Conservation (phyloP, 2,888 invertebrate species). For the Thalpophila matura region DNA sequence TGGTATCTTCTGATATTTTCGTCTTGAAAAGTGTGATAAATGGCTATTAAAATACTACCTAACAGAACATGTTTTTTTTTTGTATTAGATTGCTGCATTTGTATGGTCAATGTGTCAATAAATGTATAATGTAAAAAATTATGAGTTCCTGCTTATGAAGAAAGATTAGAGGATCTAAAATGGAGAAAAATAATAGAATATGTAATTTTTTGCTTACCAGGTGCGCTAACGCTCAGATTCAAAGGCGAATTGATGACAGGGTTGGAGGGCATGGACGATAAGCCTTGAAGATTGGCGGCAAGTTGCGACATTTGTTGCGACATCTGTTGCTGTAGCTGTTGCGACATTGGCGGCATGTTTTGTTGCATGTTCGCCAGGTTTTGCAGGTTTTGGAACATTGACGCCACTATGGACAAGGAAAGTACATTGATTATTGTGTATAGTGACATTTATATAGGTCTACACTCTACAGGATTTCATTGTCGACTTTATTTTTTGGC, state of each 20-base stretch:
- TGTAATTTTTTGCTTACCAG: conserved; percentile 74
- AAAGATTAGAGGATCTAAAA: background rate
- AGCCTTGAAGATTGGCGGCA: conserved; percentile 94
- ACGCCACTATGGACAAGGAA: conserved; percentile 91
- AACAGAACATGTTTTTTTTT: too few relatives aligned
- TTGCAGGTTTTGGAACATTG: conserved; percentile 92
- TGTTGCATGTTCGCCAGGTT: conserved; percentile 90
- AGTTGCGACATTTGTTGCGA: conserved; percentile 89
- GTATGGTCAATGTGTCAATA: too few relatives aligned
- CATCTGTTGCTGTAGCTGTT: conserved; percentile 91
- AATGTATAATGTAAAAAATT: too few relatives aligned
- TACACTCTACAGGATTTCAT: too few relatives aligned
- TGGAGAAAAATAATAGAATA: background rate
- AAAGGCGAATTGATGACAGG: conserved; percentile 95
- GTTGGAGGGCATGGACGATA: conserved; percentile 94
- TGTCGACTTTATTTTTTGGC: too few relatives aligned
- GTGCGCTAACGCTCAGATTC: conserved; percentile 94
- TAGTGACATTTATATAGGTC: background rate
- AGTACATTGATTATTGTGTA: conserved; percentile 27
- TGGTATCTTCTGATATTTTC: too few relatives aligned
- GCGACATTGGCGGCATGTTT: conserved; percentile 86
- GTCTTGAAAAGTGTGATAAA: too few relatives aligned
- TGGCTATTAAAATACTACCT: too few relatives aligned
- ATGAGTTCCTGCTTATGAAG: too few relatives aligned
- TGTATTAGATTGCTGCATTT: too few relatives aligned